phyloP scores from a whole-genome alignment of 35 echinoderm and acorn worm species.

The Heliocidaris tuberculata region DNA sequence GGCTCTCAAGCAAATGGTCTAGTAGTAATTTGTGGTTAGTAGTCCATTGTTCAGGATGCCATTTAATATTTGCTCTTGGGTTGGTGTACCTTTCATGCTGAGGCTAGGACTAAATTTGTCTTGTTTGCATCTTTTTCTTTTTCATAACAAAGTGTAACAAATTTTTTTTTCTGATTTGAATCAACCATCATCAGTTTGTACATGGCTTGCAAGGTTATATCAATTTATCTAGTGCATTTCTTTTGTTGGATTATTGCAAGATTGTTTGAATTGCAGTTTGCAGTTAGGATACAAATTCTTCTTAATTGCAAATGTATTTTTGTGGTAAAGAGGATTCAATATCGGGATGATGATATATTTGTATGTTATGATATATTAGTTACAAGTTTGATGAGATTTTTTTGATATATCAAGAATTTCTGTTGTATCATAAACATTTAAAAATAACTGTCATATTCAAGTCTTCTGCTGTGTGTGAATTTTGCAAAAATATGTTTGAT shows the following conservation, averaged over 20 bases:
- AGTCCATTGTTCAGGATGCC: neutral
- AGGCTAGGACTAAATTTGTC: neutral
- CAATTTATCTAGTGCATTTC: neutral
- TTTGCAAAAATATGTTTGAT: no score
- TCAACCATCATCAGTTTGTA: neutral
- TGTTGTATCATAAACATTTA: no score
- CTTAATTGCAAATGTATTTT: neutral
- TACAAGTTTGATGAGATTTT: no score
- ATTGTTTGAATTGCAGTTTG: neutral
- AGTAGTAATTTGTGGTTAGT: neutral
- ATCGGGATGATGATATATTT: neutral
- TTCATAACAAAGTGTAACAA: neutral
- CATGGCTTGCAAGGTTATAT: neutral
- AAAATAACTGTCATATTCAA: no score
- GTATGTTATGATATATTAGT: no score
- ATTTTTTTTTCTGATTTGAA: neutral
- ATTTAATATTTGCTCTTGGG: constrained; percentile 17
- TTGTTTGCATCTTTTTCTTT: neutral
- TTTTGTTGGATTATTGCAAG: neutral
- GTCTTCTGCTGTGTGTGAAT: no score
- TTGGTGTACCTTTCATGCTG: neutral
- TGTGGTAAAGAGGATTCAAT: neutral
- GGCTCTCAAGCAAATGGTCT: neutral
- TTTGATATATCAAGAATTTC: no score
- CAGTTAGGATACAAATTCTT: neutral